Evolutionary conservation across 2,888 invertebrate species (phyloP), one percentile per base, ranked within the genome.

Genomic region (Phanerotoma sp.): DNA sequence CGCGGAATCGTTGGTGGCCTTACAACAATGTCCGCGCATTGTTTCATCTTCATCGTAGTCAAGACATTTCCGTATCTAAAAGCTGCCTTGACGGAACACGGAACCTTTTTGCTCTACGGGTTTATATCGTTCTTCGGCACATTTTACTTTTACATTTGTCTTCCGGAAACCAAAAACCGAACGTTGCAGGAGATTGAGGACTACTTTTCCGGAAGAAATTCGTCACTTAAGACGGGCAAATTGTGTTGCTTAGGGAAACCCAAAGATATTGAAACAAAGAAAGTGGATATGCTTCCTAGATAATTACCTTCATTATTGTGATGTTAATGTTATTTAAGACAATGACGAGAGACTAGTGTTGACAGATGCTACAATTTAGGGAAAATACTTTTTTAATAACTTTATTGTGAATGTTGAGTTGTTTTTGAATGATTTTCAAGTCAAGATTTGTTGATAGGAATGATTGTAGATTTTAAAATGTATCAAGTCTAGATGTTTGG

Each of bases 161-260:
- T 87, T 6, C 86, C 86, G 3, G 87, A 87, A 68, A 87, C 87
- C 0, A 86, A 86, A 73, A 86, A 85, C n/a, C 82, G 79, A 63
- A 79, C 84, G 2, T 75, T 87, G 1, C 86, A 86, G 69, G 87
- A 86, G 70, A 87, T 87, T 53, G 87, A 87, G 74, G 86, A 87
- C 63, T 86, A 86, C 70, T 86, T 86, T 74, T 83, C 84, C 45
- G 86, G 86, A 1, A 80, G 85, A 64, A 83, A 80, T 1, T 80
- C 81, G 58, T 74, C 79, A 0, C 71, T 86, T 15, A 80, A 79
- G 32, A 70, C 78, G 62, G 67, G 71, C 16, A 64, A 51, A 45
- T 46, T 66, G 1, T 52, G 57, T 9, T 32, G 49, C 54, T 40
- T 41, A 11, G 38, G 5, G 61, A 69, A 22, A 72, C 67, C 33